phyloP scores from a whole-genome alignment of 2,888 invertebrate species.

The Eumacrocentrus americanus region DNA sequence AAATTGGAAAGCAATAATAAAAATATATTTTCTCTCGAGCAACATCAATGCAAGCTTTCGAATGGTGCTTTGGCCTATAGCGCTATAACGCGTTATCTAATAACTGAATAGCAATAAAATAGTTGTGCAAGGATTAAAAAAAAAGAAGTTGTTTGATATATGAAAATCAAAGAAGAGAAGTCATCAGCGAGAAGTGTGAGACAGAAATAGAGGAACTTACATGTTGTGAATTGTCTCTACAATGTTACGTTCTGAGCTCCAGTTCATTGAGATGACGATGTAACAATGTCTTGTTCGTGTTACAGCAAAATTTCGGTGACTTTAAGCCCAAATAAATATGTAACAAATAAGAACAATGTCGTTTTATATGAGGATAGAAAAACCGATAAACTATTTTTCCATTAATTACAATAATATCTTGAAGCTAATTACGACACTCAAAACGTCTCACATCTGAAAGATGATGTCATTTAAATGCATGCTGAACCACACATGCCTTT shows the following conservation, averaged over 20 bases:
- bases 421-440: background rate
- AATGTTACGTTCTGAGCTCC: constrained; percentile 60
- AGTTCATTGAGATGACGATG: constrained; percentile 62
- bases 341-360: constrained; percentile 54
- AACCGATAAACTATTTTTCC: background rate
- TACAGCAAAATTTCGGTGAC: constrained; percentile 62
- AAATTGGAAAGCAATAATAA: constrained; percentile 21
- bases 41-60: constrained; percentile 57
- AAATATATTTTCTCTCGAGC: constrained; percentile 48
- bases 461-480: background rate
- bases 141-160: background rate
- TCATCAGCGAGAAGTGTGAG: constrained; percentile 42
- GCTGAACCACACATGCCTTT: too few species aligned
- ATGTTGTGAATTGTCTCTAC: constrained; percentile 57
- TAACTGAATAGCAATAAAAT: constrained; percentile 1
- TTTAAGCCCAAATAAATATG: constrained; percentile 62
- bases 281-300: constrained; percentile 62
- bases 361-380: background rate
- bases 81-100: constrained; percentile 4
- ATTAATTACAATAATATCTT: background rate
- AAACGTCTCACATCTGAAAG: background rate
- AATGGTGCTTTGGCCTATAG: constrained; percentile 46
- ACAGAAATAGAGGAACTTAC: constrained; percentile 56
- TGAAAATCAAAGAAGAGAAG: constrained; percentile 7
- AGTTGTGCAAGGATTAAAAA: constrained; percentile 2